Percentiles rank a stretch among this genome's conserved stretches.
phyloP scores from a whole-genome alignment of 2,113 vertebrate species.

The Heterotilapia buettikoferi region DNA sequence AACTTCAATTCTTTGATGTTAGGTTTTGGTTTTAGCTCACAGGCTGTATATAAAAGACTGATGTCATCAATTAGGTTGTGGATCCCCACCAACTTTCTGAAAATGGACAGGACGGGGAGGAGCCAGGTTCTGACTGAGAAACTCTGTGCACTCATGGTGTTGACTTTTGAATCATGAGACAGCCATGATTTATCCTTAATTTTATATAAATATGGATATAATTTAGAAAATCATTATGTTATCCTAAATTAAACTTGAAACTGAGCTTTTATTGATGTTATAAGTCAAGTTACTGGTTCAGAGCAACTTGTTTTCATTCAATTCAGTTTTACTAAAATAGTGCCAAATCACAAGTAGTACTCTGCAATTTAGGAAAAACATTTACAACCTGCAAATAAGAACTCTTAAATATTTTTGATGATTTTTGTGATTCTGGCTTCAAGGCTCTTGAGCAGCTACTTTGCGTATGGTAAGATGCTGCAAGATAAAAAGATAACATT shows the following conservation, averaged over 20 bases:
- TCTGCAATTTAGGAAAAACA: background rate
- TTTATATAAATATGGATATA: background rate
- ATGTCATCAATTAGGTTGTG: background rate
- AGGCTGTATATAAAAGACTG: background rate
- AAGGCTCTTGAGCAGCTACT: fast-evolving
- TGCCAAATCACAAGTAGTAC: background rate
- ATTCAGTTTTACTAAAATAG: background rate
- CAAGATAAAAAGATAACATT: background rate
- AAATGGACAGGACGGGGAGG: background rate
- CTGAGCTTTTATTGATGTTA: background rate
- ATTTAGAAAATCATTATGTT: background rate
- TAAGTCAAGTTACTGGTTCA: background rate
- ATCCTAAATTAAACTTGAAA: background rate
- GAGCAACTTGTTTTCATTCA: background rate
- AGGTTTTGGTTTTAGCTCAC: background rate
- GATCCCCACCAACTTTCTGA: background rate
- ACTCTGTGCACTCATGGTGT: background rate
- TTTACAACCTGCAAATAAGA: background rate
- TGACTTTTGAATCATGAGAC: background rate
- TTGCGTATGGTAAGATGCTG: background rate
- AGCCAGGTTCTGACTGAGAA: background rate
- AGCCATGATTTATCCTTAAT: background rate
- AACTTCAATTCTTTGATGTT: background rate
- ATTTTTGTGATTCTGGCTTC: background rate
- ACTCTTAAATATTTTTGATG: background rate